These are phyloP conservation scores for Mythimna loreyi DNA, from an alignment of 2,888 invertebrate species.

Conservation along the genomic window DNA sequence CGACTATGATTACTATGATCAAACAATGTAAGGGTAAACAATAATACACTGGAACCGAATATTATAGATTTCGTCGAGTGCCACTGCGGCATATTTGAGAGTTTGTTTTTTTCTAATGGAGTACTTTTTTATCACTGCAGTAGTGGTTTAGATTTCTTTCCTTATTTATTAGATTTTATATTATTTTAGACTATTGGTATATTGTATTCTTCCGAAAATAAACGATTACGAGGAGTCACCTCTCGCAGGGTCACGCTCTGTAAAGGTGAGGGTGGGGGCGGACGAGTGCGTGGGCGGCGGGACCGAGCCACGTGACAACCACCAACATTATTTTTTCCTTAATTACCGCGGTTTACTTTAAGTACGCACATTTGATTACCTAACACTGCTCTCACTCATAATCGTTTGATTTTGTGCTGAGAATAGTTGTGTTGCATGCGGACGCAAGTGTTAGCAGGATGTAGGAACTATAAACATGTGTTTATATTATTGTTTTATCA, in stretches of 20 bases:
- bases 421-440: too few relatives aligned
- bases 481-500: too few relatives aligned
- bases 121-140: neutral
- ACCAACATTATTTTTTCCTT: neutral
- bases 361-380: neutral
- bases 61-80: neutral
- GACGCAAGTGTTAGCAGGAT: too few relatives aligned
- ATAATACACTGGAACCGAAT: conserved; percentile 6
- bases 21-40: conserved; percentile 4
- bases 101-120: conserved; percentile 1
- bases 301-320: conserved; percentile 22
- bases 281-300: neutral
- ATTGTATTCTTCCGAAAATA: conserved; percentile 8
- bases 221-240: neutral
- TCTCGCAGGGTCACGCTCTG: neutral
- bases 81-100: neutral
- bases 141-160: neutral
- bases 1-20: conserved; percentile 2
- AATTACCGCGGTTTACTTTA: conserved; percentile 1
- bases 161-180: neutral
- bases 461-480: too few relatives aligned
- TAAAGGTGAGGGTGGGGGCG: neutral
- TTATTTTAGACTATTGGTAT: neutral
- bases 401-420: neutral
- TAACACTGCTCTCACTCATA: neutral